Conservation (phyloP, 1,140 invertebrate species). For the Diorhabda carinulata region DNA sequence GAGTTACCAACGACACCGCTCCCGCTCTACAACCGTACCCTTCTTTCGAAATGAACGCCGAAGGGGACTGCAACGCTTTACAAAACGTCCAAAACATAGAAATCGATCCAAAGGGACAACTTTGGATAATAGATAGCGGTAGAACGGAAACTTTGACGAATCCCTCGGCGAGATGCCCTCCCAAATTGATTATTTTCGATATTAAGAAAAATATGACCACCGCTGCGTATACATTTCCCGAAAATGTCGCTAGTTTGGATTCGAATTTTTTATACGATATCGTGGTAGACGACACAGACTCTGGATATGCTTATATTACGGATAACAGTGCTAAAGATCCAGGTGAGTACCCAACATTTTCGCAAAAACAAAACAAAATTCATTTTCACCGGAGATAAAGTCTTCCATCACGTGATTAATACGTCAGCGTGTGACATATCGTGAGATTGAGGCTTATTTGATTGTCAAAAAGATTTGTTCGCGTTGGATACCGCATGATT, state of each 20-base stretch:
- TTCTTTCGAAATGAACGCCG: constrained; percentile 62
- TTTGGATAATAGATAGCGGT: constrained; percentile 70
- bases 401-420: no score
- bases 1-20: constrained; percentile 50
- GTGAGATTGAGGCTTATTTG: no score
- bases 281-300: constrained; percentile 63
- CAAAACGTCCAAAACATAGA: constrained; percentile 70
- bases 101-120: constrained; percentile 61
- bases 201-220: constrained; percentile 53
- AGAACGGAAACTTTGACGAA: constrained; percentile 46
- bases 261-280: constrained; percentile 63
- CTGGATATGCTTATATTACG: constrained; percentile 65
- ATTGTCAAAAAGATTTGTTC: no score
- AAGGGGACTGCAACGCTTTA: constrained; percentile 59
- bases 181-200: constrained; percentile 63
- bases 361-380: no score
- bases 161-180: constrained; percentile 54
- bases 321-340: constrained; percentile 63
- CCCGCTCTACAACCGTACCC: constrained; percentile 64
- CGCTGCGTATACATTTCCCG: constrained; percentile 55
- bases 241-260: constrained; percentile 49
- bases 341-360: constrained; percentile 43
- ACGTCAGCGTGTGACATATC: no score
- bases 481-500: no score
- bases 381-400: no score